phyloP scores from a whole-genome alignment of 1,140 invertebrate genomes.

The Campoletis sonorensis region DNA sequence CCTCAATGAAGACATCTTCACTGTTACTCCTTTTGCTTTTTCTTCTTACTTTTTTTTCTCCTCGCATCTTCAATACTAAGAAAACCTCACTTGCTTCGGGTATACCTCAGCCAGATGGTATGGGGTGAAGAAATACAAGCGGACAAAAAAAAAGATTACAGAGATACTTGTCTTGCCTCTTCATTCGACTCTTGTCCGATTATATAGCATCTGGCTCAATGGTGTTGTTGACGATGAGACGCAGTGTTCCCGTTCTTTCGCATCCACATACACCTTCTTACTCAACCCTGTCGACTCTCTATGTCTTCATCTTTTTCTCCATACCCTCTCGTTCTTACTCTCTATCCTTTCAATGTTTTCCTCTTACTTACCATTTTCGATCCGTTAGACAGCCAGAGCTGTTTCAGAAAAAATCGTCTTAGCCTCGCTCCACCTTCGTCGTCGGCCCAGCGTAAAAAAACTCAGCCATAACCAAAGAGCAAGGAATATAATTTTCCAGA shows the following conservation, averaged over 20 bases:
- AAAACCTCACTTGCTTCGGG: too few species aligned
- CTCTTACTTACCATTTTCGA: neutral
- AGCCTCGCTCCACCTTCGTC: slow-evolving; percentile 17
- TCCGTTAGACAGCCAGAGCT: neutral
- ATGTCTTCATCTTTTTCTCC: neutral
- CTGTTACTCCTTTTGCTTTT: neutral
- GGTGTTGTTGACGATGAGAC: neutral
- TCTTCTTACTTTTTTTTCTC: neutral
- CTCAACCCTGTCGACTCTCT: neutral
- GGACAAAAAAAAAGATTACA: neutral
- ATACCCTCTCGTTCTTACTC: neutral
- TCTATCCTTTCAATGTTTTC: neutral
- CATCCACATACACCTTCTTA: neutral
- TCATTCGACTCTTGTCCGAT: neutral
- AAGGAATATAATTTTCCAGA: slow-evolving; percentile 22
- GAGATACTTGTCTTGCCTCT: slow-evolving; percentile 15
- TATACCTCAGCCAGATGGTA: neutral
- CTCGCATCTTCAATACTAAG: neutral
- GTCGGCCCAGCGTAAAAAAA: neutral
- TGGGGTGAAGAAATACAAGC: neutral
- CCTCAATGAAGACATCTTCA: slow-evolving; percentile 9
- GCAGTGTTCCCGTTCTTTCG: neutral
- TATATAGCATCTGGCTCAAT: neutral
- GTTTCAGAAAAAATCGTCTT: slow-evolving; percentile 26
- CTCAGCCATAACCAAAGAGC: neutral